A percentile compares a stretch with the other conserved stretches of the same genome.
These are phyloP conservation scores for Eidolon dupreanum DNA, from an alignment of 2,797 vertebrate genomes.

Conservation along the genomic window DNA sequence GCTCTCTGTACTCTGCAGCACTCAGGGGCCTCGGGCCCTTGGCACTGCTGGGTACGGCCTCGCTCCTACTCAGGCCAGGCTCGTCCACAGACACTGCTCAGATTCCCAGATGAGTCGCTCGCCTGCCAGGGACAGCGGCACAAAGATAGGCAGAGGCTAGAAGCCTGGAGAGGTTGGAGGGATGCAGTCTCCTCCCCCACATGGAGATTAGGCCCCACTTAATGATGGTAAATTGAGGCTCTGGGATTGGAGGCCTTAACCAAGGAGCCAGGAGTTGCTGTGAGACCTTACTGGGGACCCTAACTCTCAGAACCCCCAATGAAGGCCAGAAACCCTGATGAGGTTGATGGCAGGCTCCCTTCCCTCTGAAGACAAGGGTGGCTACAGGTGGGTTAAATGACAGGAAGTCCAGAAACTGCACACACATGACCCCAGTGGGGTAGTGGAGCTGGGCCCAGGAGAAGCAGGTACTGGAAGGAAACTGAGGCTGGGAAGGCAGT, in stretches of 20 bases:
- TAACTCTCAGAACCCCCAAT: neutral
- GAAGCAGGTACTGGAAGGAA: neutral
- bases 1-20: neutral
- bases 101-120: neutral
- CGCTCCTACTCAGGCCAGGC: neutral
- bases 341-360: neutral
- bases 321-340: neutral
- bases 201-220: neutral
- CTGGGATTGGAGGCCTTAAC: neutral
- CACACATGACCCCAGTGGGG: neutral
- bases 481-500: neutral
- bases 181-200: neutral
- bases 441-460: neutral
- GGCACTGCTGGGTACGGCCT: neutral
- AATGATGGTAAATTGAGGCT: neutral
- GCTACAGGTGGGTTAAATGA: neutral
- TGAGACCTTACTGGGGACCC: neutral
- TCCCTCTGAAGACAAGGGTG: neutral
- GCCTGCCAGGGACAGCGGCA: neutral
- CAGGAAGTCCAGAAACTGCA: neutral
- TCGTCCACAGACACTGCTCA: fast-evolving
- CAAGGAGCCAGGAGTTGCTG: neutral
- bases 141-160: neutral
- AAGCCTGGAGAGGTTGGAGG: neutral
- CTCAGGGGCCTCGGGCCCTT: neutral